Base-by-base conservation (phyloP, 2,797 vertebrate species). In the Borostomias antarcticus region DNA sequence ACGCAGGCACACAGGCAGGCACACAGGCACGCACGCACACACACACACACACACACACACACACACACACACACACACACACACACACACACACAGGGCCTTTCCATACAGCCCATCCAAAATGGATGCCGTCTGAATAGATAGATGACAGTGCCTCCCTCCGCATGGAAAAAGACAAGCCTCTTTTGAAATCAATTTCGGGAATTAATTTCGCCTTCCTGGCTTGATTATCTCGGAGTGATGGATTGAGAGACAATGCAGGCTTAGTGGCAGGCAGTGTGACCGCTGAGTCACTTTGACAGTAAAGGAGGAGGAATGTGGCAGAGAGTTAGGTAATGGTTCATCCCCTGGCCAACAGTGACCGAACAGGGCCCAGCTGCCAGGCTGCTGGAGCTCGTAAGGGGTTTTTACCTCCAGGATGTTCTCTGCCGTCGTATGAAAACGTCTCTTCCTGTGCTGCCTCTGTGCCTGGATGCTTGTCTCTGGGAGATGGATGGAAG, bases 261-360 rank as follows among this genome's bases (percentile, higher is more conserved):
- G 19, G 56, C 56, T 40, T 40, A 13, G 17, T 21, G 32, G 35
- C 56, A 37, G 32, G 35, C 56, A 37, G 15, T 28, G 13, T 59
- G 57, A 59, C 35, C 33, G 57, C 57, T 59, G 35, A 59, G 21
- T 59, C 30, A 40, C 33, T 59, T 37, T 43, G 57, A 59, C 35
- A 40, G 15, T 21, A 59, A 40, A 58, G 32, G n/a, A n/a, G 21
- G 57, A 40, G 33, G 4, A 21, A 23, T 40, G 32, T 58, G 19
- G 32, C 19, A 4, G 10, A 0, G 33, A 43, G 57, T 59, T 40
- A 26, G 21, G 40, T 59, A 40, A 59, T 25, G 5, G 57, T 40
- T 59, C 57, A 59, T 59, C 35, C 11, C 7, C 4, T 5, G 1
- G 10, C 4, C 13, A 9, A 11, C 23, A 25, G 23, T 26, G 29